These are phyloP conservation scores for Sceloporus tristichus DNA, from an alignment of 2,113 vertebrate species.

Conservation along the genomic window DNA sequence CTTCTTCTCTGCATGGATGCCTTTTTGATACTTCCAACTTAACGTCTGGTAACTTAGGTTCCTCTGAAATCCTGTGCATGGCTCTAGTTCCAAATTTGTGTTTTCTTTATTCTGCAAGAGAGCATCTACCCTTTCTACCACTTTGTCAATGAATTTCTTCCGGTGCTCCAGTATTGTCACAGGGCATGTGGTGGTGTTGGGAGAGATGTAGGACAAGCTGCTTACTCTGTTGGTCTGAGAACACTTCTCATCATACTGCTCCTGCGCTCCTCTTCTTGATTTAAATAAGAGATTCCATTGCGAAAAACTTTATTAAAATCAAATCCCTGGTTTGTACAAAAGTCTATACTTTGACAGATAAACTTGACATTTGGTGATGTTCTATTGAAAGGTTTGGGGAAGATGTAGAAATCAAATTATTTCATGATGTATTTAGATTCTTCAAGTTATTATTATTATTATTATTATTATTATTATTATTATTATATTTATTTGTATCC, in stretches of 20 bases:
- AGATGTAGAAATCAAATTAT: conserved; percentile 99
- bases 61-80: conserved; percentile 96
- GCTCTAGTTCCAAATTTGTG: conserved; percentile 88
- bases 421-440: conserved; percentile 90
- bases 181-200: conserved; percentile 85
- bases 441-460: background rate
- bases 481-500: no score
- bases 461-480: no score
- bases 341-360: conserved; percentile 99
- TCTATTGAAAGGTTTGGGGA: conserved; percentile 96
- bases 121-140: conserved; percentile 89
- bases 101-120: conserved; percentile 86
- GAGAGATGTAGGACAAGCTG: conserved; percentile 84
- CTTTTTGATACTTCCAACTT: conserved; percentile 88
- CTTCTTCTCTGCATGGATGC: conserved; percentile 78
- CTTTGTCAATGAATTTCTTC: conserved; percentile 90
- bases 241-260: conserved; percentile 93
- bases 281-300: conserved; percentile 95
- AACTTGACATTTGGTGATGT: conserved; percentile 97
- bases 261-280: conserved; percentile 94
- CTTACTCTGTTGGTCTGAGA: conserved; percentile 90
- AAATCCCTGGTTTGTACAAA: conserved; percentile 98
- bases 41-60: conserved; percentile 98
- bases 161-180: conserved; percentile 92
- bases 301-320: conserved; percentile 99